phyloP scores from a whole-genome alignment of 2,113 vertebrate genomes.

The Struthio camelus region DNA sequence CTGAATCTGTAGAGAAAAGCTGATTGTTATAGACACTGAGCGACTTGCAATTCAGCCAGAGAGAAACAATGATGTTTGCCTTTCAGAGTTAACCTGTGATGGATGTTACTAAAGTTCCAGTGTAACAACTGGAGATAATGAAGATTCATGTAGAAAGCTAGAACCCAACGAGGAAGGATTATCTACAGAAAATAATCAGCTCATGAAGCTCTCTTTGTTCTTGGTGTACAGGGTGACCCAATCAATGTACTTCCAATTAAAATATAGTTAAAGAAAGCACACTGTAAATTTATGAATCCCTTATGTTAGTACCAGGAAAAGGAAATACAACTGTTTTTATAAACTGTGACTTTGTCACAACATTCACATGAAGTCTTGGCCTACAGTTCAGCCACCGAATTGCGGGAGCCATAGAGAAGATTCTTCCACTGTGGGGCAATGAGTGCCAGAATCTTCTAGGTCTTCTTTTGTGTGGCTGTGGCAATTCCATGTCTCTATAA shows the following conservation, averaged over 20 bases:
- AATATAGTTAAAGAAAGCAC: not conserved
- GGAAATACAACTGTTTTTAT: not conserved
- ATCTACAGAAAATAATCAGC: not conserved
- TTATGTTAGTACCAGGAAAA: not conserved
- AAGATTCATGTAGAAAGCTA: not conserved
- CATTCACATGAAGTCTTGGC: not conserved
- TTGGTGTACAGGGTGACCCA: not conserved
- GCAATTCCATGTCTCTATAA: not conserved
- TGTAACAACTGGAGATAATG: not conserved
- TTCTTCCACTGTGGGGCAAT: not conserved
- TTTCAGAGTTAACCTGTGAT: not conserved
- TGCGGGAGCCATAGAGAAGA: not conserved
- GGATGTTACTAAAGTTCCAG: not conserved
- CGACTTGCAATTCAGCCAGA: not conserved
- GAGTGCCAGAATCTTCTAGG: not conserved
- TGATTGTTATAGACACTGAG: not conserved
- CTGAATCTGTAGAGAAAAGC: not conserved
- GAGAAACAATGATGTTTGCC: not conserved
- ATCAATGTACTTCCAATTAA: not conserved
- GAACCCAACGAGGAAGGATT: not conserved
- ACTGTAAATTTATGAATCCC: not conserved
- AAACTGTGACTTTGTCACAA: not conserved
- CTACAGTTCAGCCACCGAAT: not conserved
- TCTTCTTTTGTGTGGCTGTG: not conserved
- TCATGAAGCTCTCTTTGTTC: not conserved